Conservation (phyloP, 2,113 vertebrate genomes). For the Myiozetetes cayanensis region DNA sequence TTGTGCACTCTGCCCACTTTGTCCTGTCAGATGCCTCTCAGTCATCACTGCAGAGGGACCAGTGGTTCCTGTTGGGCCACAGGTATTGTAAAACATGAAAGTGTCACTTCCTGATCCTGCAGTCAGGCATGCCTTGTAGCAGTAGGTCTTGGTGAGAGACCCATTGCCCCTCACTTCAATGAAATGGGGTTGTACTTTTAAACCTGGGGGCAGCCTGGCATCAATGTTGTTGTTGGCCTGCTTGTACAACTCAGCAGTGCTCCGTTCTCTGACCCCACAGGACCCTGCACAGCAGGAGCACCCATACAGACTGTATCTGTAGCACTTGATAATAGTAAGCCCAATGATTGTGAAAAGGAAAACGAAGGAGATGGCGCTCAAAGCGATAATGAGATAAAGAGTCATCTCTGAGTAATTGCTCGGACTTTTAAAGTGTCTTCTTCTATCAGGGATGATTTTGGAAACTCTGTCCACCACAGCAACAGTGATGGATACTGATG, state of each 20-base stretch:
- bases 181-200: slow-evolving; percentile 94
- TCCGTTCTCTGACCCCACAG: slow-evolving; percentile 83
- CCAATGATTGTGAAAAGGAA: slow-evolving; percentile 91
- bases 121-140: slow-evolving; percentile 95
- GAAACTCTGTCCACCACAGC: slow-evolving; percentile 89
- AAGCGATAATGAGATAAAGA: slow-evolving; percentile 93
- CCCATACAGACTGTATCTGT: slow-evolving; percentile 84
- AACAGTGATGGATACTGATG: slow-evolving; percentile 83
- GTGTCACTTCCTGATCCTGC: slow-evolving; percentile 95
- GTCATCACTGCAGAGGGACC: slow-evolving; percentile 82
- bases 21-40: slow-evolving; percentile 91
- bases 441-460: slow-evolving; percentile 85
- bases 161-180: slow-evolving; percentile 95
- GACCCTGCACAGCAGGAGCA: slow-evolving; percentile 86
- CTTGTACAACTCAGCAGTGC: slow-evolving; percentile 80
- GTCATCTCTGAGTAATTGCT: slow-evolving; percentile 89
- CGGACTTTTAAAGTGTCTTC: slow-evolving; percentile 80
- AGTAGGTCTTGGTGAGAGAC: slow-evolving; percentile 96
- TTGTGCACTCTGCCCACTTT: slow-evolving; percentile 87
- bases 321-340: slow-evolving; percentile 90
- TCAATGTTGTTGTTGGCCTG: slow-evolving; percentile 88
- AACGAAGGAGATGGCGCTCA: slow-evolving; percentile 91
- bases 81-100: slow-evolving; percentile 98
- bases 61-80: slow-evolving; percentile 82
- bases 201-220: slow-evolving; percentile 80